Evolutionary conservation across 2,113 vertebrate species (phyloP).

Genomic region (Calidris pugnax): DNA sequence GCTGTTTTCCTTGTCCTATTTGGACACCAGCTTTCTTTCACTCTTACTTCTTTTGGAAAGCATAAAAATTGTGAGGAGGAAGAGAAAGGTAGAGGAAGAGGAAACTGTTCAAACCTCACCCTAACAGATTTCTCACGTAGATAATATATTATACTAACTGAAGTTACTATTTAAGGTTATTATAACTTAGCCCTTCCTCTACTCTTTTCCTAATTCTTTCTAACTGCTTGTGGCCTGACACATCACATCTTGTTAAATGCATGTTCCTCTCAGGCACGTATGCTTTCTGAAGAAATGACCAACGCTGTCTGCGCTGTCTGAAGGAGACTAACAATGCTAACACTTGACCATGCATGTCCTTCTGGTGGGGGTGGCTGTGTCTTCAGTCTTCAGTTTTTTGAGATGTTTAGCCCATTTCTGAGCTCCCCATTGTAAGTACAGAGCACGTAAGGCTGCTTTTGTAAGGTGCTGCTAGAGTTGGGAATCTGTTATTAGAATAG

Average conservation of each 20-base stretch:
- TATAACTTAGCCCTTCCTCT: neutral
- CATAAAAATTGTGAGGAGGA: neutral
- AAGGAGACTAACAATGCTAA: neutral
- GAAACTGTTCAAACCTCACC: neutral
- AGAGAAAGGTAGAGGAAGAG: neutral
- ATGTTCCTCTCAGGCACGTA: neutral
- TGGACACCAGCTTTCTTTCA: neutral
- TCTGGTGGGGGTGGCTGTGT: neutral
- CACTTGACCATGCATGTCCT: rapidly evolving
- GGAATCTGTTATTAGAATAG: neutral
- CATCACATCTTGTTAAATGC: rapidly evolving
- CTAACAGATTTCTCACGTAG: neutral
- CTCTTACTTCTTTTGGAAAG: neutral
- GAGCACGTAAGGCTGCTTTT: neutral
- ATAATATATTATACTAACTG: neutral
- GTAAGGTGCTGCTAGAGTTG: neutral
- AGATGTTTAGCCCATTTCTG: neutral
- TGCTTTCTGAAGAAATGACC: neutral
- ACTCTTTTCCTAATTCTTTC: neutral
- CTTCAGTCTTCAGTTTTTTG: neutral
- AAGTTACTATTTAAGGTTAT: neutral
- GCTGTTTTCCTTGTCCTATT: neutral
- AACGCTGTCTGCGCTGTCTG: rapidly evolving
- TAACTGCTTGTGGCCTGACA: neutral
- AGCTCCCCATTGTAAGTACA: neutral